Percentiles rank a stretch among this genome's conserved stretches.
Conservation (phyloP, 2,888 invertebrate species). For the Noctua janthina region DNA sequence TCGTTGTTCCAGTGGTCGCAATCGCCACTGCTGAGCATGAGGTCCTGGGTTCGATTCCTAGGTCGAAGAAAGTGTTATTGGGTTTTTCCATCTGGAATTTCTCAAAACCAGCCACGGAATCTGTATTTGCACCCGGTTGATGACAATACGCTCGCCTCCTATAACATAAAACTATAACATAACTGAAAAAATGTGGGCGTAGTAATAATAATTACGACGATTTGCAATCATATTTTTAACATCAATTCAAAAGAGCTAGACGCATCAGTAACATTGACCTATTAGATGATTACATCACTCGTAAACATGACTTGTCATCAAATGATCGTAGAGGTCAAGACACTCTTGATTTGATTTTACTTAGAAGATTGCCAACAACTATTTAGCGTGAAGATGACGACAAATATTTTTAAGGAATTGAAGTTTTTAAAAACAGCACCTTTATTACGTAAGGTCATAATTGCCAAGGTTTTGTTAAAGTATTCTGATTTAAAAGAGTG, state of each 20-base stretch:
- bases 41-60: too few relatives aligned
- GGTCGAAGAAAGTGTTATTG: too few relatives aligned
- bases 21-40: too few relatives aligned
- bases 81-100: too few relatives aligned
- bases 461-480: too few relatives aligned
- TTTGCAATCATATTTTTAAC: constrained; percentile 1
- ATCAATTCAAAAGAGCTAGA: constrained; percentile 4
- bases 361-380: constrained; percentile 28
- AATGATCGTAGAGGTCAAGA: constrained; percentile 29
- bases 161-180: not conserved
- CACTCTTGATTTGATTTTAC: constrained; percentile 36
- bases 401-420: constrained; percentile 9
- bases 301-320: constrained; percentile 41
- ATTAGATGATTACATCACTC: constrained; percentile 48
- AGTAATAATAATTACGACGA: not conserved
- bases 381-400: constrained; percentile 13
- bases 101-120: too few relatives aligned
- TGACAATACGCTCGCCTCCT: not conserved
- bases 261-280: constrained; percentile 54
- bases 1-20: too few relatives aligned
- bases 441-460: not conserved
- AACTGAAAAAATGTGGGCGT: not conserved
- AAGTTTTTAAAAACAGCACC: not conserved
- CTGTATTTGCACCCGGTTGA: too few relatives aligned
- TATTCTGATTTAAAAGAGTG: too few relatives aligned